phyloP scores from a whole-genome alignment of 2,113 vertebrate species.

The Tachysurus fulvidraco region DNA sequence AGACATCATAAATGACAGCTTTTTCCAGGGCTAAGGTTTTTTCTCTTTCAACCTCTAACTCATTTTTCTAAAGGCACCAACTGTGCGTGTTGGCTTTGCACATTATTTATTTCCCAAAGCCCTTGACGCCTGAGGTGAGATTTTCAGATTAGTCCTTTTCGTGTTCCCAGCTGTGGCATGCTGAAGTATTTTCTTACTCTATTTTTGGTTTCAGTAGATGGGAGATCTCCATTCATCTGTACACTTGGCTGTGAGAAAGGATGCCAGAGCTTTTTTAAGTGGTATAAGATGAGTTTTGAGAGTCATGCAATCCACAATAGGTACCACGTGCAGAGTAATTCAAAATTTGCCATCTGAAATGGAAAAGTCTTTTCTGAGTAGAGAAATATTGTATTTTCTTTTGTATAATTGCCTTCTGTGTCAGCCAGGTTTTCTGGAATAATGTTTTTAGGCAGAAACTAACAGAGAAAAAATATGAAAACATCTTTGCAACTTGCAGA shows the following conservation, averaged over 20 bases:
- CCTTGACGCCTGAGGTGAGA: slow-evolving; percentile 40
- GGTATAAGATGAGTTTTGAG: not conserved
- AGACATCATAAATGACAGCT: not conserved
- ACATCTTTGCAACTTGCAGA: not conserved
- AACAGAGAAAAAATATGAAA: not conserved
- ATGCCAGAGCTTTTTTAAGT: slow-evolving; percentile 26
- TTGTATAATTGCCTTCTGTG: not conserved
- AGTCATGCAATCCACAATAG: slow-evolving; percentile 22
- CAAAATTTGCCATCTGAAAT: not conserved
- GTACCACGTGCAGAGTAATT: not conserved
- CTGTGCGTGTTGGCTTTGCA: slow-evolving; percentile 33
- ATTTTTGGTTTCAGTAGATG: slow-evolving; percentile 53
- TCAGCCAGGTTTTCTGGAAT: not conserved
- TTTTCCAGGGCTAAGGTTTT: slow-evolving; percentile 7
- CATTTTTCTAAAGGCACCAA: slow-evolving; percentile 23
- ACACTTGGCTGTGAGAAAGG: slow-evolving; percentile 29
- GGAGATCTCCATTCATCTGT: slow-evolving; percentile 47
- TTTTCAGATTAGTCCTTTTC: slow-evolving; percentile 45
- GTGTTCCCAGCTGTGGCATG: slow-evolving; percentile 55
- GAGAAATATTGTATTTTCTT: slow-evolving; percentile 6
- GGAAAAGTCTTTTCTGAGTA: slow-evolving; percentile 14
- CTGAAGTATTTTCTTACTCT: slow-evolving; percentile 59
- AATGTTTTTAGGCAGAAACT: not conserved
- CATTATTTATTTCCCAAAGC: slow-evolving; percentile 48
- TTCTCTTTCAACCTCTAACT: slow-evolving; percentile 6